Evolutionary conservation across 2,797 vertebrate species (phyloP).

Genomic region (Gastrophryne carolinensis): DNA sequence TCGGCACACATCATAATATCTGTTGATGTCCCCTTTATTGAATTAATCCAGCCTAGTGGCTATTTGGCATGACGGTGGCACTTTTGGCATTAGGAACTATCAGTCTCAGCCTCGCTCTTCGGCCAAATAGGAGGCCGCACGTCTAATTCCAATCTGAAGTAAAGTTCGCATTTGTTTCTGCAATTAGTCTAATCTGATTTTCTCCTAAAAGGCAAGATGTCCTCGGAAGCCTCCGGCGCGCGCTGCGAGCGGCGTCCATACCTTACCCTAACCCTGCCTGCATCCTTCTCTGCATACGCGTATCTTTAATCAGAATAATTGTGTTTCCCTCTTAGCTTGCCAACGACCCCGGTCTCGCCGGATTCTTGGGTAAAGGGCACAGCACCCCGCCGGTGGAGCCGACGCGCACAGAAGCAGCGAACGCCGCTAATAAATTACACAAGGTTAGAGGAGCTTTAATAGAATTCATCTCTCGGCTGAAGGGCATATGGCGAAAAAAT

Average conservation of each 20-base stretch:
- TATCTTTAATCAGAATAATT: constrained; percentile 76
- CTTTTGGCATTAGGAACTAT: no score
- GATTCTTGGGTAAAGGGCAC: constrained; percentile 64
- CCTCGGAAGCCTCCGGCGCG: constrained; percentile 47
- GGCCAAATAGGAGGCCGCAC: no score
- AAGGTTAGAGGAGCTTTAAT: constrained; percentile 70
- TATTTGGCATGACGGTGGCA: no score
- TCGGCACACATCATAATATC: no score
- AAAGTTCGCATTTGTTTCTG: neutral
- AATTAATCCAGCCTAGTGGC: no score
- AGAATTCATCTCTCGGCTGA: constrained; percentile 65
- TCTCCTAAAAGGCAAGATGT: neutral
- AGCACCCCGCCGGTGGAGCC: constrained; percentile 43
- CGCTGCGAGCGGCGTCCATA: constrained; percentile 63
- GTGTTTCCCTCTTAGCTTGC: constrained; percentile 68
- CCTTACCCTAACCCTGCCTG: constrained; percentile 66
- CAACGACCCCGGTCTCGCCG: constrained; percentile 68
- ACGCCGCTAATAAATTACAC: constrained; percentile 65
- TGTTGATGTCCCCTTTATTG: no score
- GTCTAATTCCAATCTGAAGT: no score
- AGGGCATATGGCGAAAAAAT: constrained; percentile 69
- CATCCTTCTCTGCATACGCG: constrained; percentile 69
- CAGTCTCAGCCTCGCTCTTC: no score
- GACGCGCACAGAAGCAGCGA: constrained; percentile 58
- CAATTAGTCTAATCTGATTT: neutral